A percentile compares a stretch with the other conserved stretches of the same genome.
Conservation (phyloP, 2,113 vertebrate genomes). For the Coregonus clupeaformis region DNA sequence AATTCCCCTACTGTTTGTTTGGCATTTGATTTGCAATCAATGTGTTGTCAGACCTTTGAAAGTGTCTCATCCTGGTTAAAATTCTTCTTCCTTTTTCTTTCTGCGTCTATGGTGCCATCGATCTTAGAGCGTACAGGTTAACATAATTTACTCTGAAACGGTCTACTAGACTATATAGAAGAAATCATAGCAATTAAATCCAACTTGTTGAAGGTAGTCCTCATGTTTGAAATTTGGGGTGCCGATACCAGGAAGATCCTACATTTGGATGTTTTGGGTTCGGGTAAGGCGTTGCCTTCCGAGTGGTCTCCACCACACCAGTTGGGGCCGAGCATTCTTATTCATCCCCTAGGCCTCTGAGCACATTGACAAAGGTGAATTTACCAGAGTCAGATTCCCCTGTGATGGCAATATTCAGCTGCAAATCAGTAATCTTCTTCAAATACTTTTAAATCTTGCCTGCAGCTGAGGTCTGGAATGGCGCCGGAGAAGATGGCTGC, state of each 20-base stretch:
- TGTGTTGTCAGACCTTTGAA: slow-evolving; percentile 34
- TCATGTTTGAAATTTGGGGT: no score
- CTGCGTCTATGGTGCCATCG: slow-evolving; percentile 61
- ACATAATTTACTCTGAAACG: slow-evolving; percentile 64
- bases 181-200: slow-evolving; percentile 76
- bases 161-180: slow-evolving; percentile 69
- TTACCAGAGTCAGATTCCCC: slow-evolving; percentile 77
- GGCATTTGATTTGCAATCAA: not conserved
- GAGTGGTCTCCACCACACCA: slow-evolving; percentile 70
- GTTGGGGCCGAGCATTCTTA: slow-evolving; percentile 66
- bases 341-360: slow-evolving; percentile 68
- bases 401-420: slow-evolving; percentile 69
- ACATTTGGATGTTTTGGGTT: slow-evolving; percentile 64
- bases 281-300: slow-evolving; percentile 50
- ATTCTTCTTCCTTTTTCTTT: slow-evolving; percentile 43
- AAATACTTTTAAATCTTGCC: slow-evolving; percentile 38
- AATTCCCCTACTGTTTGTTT: no score
- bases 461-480: slow-evolving; percentile 26
- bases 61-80: slow-evolving; percentile 30
- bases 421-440: slow-evolving; percentile 26
- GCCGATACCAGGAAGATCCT: no score
- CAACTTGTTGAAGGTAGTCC: no score
- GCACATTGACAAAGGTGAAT: slow-evolving; percentile 74
- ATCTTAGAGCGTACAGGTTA: slow-evolving; percentile 72
- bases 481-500: no score